phyloP scores from a whole-genome alignment of 2,888 invertebrate species.

The Gibbula magus region DNA sequence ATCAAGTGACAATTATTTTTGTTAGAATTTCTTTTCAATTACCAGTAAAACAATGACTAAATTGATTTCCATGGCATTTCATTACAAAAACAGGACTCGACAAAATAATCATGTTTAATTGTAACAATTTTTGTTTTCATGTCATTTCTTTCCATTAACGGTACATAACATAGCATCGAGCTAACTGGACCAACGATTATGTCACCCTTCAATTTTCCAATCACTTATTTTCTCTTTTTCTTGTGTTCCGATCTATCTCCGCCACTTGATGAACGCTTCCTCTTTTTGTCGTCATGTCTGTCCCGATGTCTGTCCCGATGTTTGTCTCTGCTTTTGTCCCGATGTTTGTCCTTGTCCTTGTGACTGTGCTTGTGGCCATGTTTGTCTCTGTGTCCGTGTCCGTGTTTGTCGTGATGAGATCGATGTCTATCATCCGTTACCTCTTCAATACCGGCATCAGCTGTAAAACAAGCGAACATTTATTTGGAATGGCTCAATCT shows the following conservation, averaged over 20 bases:
- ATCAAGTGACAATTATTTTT: not conserved
- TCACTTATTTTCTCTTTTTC: slow-evolving; percentile 46
- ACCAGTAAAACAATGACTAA: not conserved
- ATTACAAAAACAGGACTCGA: no score
- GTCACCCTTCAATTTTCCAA: not conserved
- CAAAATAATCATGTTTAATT: no score
- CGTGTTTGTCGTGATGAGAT: no score
- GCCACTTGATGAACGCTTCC: slow-evolving; percentile 48
- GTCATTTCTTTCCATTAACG: no score
- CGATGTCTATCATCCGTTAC: slow-evolving; percentile 35
- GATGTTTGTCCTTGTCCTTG: not conserved
- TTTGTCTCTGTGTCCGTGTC: slow-evolving; percentile 28
- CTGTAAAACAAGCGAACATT: slow-evolving; percentile 37
- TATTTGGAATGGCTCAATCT: not conserved
- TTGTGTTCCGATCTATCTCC: slow-evolving; percentile 46
- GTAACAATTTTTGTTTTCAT: no score
- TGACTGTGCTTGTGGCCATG: slow-evolving; percentile 2
- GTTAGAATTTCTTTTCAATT: not conserved
- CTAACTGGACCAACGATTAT: no score
- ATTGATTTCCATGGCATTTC: no score
- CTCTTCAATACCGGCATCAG: slow-evolving; percentile 53
- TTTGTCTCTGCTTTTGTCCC: not conserved
- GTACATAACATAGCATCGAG: no score
- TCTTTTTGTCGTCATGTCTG: slow-evolving; percentile 34
- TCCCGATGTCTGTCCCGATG: not conserved